Conservation (phyloP, 2,113 vertebrate species). For the Sphaerodactylus townsendi region DNA sequence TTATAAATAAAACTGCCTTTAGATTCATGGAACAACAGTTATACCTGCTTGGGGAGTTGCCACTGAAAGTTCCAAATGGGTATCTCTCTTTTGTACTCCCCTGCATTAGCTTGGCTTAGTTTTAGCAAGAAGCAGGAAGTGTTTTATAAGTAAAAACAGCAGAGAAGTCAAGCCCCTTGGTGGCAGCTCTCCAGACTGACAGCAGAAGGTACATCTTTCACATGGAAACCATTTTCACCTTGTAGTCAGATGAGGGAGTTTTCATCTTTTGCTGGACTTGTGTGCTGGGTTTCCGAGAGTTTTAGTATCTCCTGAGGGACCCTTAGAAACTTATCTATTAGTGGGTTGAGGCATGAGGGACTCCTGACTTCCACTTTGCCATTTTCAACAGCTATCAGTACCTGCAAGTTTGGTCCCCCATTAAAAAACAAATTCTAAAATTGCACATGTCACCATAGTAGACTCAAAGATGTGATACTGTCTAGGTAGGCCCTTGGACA, state of each 20-base stretch:
- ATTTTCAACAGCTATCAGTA: too few relatives aligned
- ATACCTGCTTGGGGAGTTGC: neutral
- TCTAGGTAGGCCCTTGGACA: too few relatives aligned
- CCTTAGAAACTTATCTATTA: too few relatives aligned
- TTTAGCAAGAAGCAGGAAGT: neutral
- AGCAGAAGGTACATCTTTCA: neutral
- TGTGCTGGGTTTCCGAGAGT: neutral
- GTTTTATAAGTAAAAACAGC: neutral
- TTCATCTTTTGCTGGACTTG: neutral
- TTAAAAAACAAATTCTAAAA: too few relatives aligned
- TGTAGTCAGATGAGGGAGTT: neutral
- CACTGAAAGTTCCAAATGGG: neutral
- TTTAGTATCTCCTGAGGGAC: neutral
- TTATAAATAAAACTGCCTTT: neutral
- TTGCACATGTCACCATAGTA: too few relatives aligned
- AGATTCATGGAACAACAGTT: slow-evolving; percentile 13
- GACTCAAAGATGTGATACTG: too few relatives aligned
- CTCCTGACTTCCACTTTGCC: too few relatives aligned
- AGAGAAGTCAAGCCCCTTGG: neutral
- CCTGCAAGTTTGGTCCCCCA: too few relatives aligned
- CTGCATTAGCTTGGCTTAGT: neutral
- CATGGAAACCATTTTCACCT: neutral
- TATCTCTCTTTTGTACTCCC: neutral
- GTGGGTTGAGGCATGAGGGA: too few relatives aligned
- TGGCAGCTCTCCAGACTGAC: slow-evolving; percentile 3